phyloP scores from a whole-genome alignment of 2,797 vertebrate genomes.

The Microchirus variegatus region DNA sequence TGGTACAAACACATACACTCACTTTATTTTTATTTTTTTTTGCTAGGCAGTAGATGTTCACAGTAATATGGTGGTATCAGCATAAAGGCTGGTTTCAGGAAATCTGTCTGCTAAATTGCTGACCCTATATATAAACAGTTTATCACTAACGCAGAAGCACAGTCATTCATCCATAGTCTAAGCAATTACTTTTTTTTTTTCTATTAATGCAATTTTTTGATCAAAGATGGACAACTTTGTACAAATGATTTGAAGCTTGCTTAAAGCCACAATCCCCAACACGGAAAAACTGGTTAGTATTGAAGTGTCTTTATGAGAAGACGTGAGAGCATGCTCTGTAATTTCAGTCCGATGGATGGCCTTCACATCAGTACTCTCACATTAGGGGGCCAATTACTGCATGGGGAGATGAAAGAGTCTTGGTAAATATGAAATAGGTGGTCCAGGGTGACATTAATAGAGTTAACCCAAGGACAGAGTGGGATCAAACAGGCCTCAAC shows the following conservation, averaged over 20 bases:
- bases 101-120: not conserved
- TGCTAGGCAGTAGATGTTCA: not conserved
- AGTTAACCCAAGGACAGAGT: slow-evolving; percentile 75
- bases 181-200: slow-evolving; percentile 43
- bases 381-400: slow-evolving; percentile 80
- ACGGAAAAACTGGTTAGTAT: slow-evolving; percentile 83
- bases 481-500: slow-evolving; percentile 71
- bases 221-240: slow-evolving; percentile 64
- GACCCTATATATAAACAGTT: slow-evolving; percentile 16
- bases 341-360: slow-evolving; percentile 78
- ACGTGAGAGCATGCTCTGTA: slow-evolving; percentile 57
- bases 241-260: slow-evolving; percentile 67
- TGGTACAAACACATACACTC: not conserved
- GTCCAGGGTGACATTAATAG: slow-evolving; percentile 80
- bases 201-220: slow-evolving; percentile 59
- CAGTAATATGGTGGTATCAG: not conserved
- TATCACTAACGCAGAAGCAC: slow-evolving; percentile 9
- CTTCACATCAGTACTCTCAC: slow-evolving; percentile 70
- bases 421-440: slow-evolving; percentile 80
- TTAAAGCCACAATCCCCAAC: slow-evolving; percentile 75
- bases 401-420: slow-evolving; percentile 71
- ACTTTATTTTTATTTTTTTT: not conserved
- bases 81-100: slow-evolving; percentile 1
- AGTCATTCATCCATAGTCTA: slow-evolving; percentile 23
- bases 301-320: slow-evolving; percentile 84